Conservation (phyloP, 2,113 vertebrate genomes). For the Pterocles gutturalis region DNA sequence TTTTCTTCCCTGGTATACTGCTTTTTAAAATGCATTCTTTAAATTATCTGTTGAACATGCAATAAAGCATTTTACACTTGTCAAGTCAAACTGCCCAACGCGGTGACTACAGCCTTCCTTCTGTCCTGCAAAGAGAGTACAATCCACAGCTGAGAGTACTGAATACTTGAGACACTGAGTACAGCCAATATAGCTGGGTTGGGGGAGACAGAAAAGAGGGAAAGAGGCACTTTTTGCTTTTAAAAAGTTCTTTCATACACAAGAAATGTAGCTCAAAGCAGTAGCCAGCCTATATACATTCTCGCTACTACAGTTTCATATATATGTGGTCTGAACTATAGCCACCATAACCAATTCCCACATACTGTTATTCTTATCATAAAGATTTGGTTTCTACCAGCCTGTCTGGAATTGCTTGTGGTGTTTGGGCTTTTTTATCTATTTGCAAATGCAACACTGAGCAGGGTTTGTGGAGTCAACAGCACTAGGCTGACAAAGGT, state of each 20-base stretch:
- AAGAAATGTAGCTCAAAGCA: neutral
- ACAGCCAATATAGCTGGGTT: neutral
- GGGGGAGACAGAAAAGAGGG: neutral
- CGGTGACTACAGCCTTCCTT: neutral
- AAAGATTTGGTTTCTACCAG: neutral
- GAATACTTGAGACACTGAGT: neutral
- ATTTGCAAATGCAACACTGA: neutral
- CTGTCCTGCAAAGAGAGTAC: neutral
- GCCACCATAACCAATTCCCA: neutral
- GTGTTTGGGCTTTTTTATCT: neutral
- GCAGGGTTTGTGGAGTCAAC: neutral
- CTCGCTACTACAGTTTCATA: neutral
- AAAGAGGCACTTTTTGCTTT: neutral
- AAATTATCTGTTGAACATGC: neutral
- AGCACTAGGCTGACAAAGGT: neutral
- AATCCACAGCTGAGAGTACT: neutral
- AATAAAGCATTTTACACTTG: neutral
- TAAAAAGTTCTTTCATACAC: neutral
- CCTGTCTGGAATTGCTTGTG: neutral
- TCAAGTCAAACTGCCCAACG: neutral
- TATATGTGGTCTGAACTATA: rapidly evolving
- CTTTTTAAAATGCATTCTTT: neutral
- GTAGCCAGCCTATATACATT: neutral
- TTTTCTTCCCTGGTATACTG: neutral
- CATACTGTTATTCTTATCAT: neutral